Percentiles rank a stretch among this genome's conserved stretches.
Evolutionary conservation across 1,140 invertebrate genomes (phyloP).

Genomic region (Pteromalus puparum): DNA sequence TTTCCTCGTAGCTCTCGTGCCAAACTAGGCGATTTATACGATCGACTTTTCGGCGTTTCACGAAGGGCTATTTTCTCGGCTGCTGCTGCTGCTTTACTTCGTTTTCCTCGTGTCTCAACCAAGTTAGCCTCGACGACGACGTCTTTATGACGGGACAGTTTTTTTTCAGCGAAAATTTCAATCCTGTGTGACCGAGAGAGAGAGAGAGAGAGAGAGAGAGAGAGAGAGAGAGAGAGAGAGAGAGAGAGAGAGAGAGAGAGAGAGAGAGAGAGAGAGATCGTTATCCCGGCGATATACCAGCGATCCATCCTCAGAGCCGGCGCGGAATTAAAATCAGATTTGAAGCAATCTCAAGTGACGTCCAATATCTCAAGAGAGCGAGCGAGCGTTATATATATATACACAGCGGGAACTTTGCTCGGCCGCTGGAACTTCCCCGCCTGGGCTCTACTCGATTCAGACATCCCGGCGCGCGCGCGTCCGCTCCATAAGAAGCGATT

Average conservation of each 20-base stretch:
- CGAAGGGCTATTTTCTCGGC: background rate
- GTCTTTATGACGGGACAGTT: background rate
- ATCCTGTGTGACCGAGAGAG: too few species aligned
- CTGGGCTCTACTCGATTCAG: background rate
- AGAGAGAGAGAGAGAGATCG: too few species aligned
- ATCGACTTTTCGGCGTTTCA: conserved; percentile 39
- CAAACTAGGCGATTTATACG: conserved; percentile 50
- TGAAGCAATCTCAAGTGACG: background rate
- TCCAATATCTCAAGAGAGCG: background rate
- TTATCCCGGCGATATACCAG: too few species aligned
- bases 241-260: too few species aligned
- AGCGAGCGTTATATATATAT: background rate
- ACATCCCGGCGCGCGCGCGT: background rate
- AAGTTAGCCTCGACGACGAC: background rate
- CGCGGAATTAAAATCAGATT: background rate
- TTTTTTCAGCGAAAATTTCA: background rate
- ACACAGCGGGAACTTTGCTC: background rate
- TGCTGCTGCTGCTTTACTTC: background rate
- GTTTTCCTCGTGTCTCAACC: background rate
- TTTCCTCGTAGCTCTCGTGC: conserved; percentile 44
- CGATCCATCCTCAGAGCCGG: too few species aligned
- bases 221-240: too few species aligned
- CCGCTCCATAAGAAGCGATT: conserved; percentile 6
- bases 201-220: too few species aligned
- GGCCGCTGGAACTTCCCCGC: background rate